Evolutionary conservation across 2,113 vertebrate genomes (phyloP).

Genomic region (Tamias sibiricus): DNA sequence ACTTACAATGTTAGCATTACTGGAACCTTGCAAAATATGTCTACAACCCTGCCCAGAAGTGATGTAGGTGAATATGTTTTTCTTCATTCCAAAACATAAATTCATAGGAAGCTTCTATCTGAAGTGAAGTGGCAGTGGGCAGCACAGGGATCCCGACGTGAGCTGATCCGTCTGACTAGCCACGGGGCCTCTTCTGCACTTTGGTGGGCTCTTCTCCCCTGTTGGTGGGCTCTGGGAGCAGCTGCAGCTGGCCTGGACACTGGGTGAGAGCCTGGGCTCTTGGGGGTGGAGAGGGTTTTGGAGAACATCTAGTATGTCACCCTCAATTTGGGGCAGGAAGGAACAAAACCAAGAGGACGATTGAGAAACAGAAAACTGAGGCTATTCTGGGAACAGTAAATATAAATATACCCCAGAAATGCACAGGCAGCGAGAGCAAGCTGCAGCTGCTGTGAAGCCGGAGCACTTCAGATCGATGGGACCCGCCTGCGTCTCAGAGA

Average conservation of each 20-base stretch:
- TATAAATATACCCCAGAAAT: slow-evolving; percentile 66
- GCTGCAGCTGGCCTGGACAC: not conserved
- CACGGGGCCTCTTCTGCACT: too few relatives aligned
- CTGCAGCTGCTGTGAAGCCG: not conserved
- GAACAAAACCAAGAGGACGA: slow-evolving; percentile 46
- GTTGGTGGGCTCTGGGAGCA: not conserved
- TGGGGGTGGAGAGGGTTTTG: not conserved
- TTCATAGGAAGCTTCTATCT: not conserved
- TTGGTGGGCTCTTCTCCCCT: not conserved
- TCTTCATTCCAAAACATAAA: not conserved
- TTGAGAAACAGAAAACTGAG: slow-evolving; percentile 54
- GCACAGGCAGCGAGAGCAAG: not conserved
- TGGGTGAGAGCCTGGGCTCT: not conserved
- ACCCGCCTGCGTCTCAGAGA: not conserved
- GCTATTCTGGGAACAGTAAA: slow-evolving; percentile 64
- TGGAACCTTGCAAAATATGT: not conserved
- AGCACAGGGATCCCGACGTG: not conserved
- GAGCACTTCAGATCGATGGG: not conserved
- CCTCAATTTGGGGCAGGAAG: slow-evolving; percentile 46
- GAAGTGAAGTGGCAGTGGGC: not conserved
- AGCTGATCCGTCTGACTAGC: rapidly evolving
- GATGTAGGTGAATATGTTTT: not conserved
- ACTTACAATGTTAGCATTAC: not conserved
- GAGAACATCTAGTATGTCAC: slow-evolving; percentile 13
- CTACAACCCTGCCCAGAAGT: not conserved